Percentiles rank a stretch among this genome's conserved stretches.
Conservation (phyloP, 2,113 vertebrate species). For the Choloepus hoffmanni region DNA sequence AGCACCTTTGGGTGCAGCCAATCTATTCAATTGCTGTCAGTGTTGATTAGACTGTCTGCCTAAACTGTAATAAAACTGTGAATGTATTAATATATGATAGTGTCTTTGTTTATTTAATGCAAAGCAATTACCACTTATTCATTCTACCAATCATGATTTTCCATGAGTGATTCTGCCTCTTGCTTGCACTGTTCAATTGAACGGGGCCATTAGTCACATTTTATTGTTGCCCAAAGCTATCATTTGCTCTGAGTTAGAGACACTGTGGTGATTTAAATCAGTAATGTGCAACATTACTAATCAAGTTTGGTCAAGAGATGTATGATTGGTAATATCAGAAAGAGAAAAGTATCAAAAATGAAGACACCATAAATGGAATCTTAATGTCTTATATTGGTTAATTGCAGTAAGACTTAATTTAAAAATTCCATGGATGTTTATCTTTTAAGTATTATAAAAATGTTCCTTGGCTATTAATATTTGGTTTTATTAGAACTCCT, state of each 20-base stretch:
- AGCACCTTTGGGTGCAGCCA: slow-evolving; percentile 85
- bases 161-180: slow-evolving; percentile 77
- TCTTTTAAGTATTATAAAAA: slow-evolving; percentile 52
- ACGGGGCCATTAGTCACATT: slow-evolving; percentile 84
- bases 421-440: slow-evolving; percentile 11
- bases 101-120: slow-evolving; percentile 85
- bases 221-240: slow-evolving; percentile 85
- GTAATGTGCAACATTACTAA: slow-evolving; percentile 78
- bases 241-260: slow-evolving; percentile 78
- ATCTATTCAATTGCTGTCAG: slow-evolving; percentile 80
- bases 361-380: slow-evolving; percentile 74
- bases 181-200: slow-evolving; percentile 80
- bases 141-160: slow-evolving; percentile 82
- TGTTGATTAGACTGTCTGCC: slow-evolving; percentile 83
- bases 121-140: slow-evolving; percentile 84
- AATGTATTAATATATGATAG: slow-evolving; percentile 80
- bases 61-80: slow-evolving; percentile 80
- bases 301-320: slow-evolving; percentile 77
- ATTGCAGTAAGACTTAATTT: slow-evolving; percentile 59
- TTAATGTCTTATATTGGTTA: slow-evolving; percentile 18
- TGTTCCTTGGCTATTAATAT: slow-evolving; percentile 35
- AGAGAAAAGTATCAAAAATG: slow-evolving; percentile 70
- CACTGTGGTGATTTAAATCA: slow-evolving; percentile 80
- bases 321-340: slow-evolving; percentile 77
- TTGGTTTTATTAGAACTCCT: neutral